Evolutionary conservation across 2,888 invertebrate genomes (phyloP).

Genomic region (Caenorhabditis macrosperma): DNA sequence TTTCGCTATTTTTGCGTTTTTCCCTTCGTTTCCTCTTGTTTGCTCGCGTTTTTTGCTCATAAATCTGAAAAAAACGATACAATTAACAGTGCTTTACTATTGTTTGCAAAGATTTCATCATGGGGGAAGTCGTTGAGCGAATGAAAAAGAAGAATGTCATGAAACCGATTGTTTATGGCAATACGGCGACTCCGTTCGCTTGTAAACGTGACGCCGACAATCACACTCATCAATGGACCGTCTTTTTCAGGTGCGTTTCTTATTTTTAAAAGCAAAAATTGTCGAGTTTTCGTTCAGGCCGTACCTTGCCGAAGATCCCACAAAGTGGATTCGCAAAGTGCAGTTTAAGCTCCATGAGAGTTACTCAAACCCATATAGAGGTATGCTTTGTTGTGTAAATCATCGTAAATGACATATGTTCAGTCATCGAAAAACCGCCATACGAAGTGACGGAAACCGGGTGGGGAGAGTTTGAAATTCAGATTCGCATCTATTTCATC

Average conservation of each 20-base stretch:
- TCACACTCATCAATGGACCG: slow-evolving; percentile 97
- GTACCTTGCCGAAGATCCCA: slow-evolving; percentile 63
- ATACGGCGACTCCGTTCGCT: slow-evolving; percentile 85
- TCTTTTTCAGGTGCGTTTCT: slow-evolving; percentile 67
- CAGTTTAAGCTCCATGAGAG: slow-evolving; percentile 94
- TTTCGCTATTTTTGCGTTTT: background rate
- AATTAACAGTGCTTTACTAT: no score
- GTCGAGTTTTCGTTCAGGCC: slow-evolving; percentile 47
- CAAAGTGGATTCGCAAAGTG: slow-evolving; percentile 74
- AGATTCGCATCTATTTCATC: slow-evolving; percentile 96
- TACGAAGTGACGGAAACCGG: slow-evolving; percentile 98
- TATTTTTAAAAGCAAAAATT: background rate
- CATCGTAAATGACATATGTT: slow-evolving; percentile 55
- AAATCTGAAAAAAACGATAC: background rate
- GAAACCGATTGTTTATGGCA: slow-evolving; percentile 96
- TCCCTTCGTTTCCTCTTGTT: background rate
- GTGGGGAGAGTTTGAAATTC: slow-evolving; percentile 99
- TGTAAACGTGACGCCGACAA: slow-evolving; percentile 83
- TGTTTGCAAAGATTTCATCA: no score
- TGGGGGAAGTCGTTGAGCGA: slow-evolving; percentile 67
- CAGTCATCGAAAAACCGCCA: slow-evolving; percentile 92
- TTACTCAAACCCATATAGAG: slow-evolving; percentile 92
- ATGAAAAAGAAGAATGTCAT: slow-evolving; percentile 84
- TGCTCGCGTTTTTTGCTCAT: slow-evolving; percentile 1
- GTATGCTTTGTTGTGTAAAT: slow-evolving; percentile 62